These are phyloP conservation scores for Tupaia chinensis DNA, from an alignment of 2,113 vertebrate species.

Conservation along the genomic window DNA sequence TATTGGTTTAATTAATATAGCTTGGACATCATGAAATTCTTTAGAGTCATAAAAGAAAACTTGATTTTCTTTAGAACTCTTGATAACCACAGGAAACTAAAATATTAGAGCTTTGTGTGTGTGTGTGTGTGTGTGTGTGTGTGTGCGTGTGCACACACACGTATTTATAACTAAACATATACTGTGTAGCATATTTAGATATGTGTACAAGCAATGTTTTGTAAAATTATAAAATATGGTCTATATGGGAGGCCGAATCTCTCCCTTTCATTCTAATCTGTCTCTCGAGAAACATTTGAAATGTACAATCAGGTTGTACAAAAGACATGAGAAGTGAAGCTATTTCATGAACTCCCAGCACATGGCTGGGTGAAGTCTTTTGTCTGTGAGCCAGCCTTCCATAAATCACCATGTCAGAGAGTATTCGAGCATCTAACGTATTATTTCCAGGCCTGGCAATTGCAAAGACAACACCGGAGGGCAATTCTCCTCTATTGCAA, in stretches of 20 bases:
- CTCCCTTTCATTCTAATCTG: slow-evolving; percentile 11
- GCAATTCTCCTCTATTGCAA: slow-evolving; percentile 42
- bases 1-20: slow-evolving; percentile 52
- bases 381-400: slow-evolving; percentile 45
- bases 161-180: neutral
- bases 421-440: neutral
- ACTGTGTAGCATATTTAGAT: neutral
- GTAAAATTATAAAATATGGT: neutral
- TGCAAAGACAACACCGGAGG: slow-evolving; percentile 43
- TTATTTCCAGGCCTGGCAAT: slow-evolving; percentile 42
- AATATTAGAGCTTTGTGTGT: neutral
- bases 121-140: neutral
- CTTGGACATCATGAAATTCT: neutral
- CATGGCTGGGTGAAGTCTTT: neutral
- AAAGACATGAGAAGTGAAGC: neutral
- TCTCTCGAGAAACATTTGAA: neutral
- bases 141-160: fast-evolving
- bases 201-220: neutral
- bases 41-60: neutral
- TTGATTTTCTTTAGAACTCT: neutral
- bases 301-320: neutral
- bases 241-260: neutral
- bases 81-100: neutral
- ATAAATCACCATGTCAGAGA: slow-evolving; percentile 56
- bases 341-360: slow-evolving; percentile 28